Evolutionary conservation across 64 coral and sea anemone genomes (phyloP).

Genomic region (Hydrozoanthus tunicans): DNA sequence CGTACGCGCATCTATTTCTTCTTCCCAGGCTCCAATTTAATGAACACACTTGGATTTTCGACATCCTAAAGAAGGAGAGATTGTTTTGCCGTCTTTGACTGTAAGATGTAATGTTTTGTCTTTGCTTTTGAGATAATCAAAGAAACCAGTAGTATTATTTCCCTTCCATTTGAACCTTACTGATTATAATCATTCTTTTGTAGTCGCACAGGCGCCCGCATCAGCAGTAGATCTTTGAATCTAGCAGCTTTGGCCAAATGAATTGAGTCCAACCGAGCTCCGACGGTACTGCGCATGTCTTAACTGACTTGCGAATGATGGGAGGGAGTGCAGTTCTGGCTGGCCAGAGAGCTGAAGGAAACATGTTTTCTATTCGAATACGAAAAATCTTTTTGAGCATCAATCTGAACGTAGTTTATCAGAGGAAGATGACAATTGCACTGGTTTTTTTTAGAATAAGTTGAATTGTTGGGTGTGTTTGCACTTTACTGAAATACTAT

Average conservation of each 20-base stretch:
- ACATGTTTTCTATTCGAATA: neutral
- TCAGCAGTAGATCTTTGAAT: slow-evolving; percentile 69
- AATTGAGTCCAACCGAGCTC: neutral
- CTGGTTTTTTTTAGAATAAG: too few relatives aligned
- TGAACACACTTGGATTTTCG: too few relatives aligned
- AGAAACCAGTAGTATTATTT: neutral
- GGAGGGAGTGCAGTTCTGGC: neutral
- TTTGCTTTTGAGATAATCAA: neutral
- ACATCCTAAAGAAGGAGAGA: too few relatives aligned
- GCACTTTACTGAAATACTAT: too few relatives aligned
- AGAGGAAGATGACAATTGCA: neutral
- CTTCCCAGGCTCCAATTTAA: too few relatives aligned
- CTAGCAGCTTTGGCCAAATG: slow-evolving; percentile 74
- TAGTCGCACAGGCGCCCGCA: slow-evolving; percentile 66
- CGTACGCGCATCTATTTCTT: too few relatives aligned
- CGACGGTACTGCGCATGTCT: neutral
- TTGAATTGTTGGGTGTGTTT: too few relatives aligned
- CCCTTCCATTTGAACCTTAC: neutral
- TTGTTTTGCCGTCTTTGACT: too few relatives aligned
- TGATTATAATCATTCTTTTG: neutral
- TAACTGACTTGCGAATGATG: too few relatives aligned
- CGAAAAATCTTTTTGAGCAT: neutral
- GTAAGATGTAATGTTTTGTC: neutral
- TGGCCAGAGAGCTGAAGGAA: neutral
- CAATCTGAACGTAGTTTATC: neutral